Base-by-base conservation (phyloP, 2,797 vertebrate species). In the Platalea minor region DNA sequence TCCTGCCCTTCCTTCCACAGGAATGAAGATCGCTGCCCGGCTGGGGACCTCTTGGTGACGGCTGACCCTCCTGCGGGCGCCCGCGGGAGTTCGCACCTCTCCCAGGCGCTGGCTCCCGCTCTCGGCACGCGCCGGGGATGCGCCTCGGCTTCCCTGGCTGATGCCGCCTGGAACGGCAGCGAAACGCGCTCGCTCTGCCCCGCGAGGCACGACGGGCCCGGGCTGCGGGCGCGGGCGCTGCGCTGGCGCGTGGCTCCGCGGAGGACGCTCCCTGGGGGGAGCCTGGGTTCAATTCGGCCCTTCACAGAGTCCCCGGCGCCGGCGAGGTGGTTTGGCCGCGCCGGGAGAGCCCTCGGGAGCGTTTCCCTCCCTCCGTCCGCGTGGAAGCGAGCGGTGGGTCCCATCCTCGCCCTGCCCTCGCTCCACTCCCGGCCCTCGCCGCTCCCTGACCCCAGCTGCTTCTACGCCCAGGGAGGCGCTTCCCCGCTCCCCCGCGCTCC, bases 161-260 rank as follows among this genome's bases (percentile, higher is more conserved):
- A 13, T 2, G 5, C 60, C 18, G 31, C n/a, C 31, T 21, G 76
- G 46, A 26, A 41, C 23, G 13, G 59, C 46, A 10, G 74, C 2
- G 3, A n/a, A 17, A n/a, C 9, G 9, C 29, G 4, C 31, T 33
- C 0, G 8, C 4, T 51, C 75, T 26, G 46, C 46, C 46, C 59
- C 5, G 12, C 24, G 43, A 23, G 57, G 26, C 16, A 6, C 2
- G 3, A 11, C 56, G 3, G 4, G 56, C 56, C 20, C 13, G 10
- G 59, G 35, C 69, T 25, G 50, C 2, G 37, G 69, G 24, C 26
- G 20, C 14, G 6, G 68, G 46, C 29, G 60, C 51, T 4, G 59
- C 26, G 37, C 33, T 50, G 3, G 2, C 10, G 24, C 7, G 31
- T 8, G 15, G 39, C 26, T 45, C 60, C 3, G 5, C 0, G 10